Base-by-base conservation (phyloP, 1,140 invertebrate genomes). In the Drosophila orena region DNA sequence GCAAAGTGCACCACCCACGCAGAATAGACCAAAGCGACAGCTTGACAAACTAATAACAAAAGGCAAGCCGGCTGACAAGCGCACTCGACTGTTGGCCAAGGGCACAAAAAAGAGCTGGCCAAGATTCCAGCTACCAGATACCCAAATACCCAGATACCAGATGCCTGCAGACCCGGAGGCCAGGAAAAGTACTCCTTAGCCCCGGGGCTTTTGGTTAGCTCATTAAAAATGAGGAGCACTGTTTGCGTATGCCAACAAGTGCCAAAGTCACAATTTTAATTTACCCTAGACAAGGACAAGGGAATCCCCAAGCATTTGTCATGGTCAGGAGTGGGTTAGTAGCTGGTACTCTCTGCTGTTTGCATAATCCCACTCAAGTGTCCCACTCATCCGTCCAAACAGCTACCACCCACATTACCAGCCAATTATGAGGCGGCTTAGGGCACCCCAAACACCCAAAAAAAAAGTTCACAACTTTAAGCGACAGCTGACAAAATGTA, bases 201-300 rank as follows among this genome's bases (percentile, higher is more conserved):
- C 64, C 47, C 49, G 14, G 50, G 81, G 61, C 75, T 30, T 47
- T 83, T 56, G 79, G 62, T 89, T 77, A 70, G 84, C 84, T 88
- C 83, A 88, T 88, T 88, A 88, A 88, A 89, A 83, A 81, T 57
- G 79, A 89, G 66, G 72, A 27, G 22, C n/a, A 61, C 49, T 61
- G 47, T 42, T 61, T 68, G 43, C 58, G 59, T 68, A 65, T 43
- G 59, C 77, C 81, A 77, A 86, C 83, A 86, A 86, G 83, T 88
- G 83, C 84, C 62, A 83, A 86, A 89, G 83, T 79, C 79, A 88
- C 79, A 76, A 76, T 88, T 88, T 89, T 88, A 79, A 88, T 89
- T 89, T 89, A 44, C 47, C 65, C 57, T 17, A 61, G 73, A 84
- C 71, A 60, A 58, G 70, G 49, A 44, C 55, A 14, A 38, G 46